Base-by-base conservation (phyloP, 2,797 vertebrate genomes). In the Hafferia zeledoni region DNA sequence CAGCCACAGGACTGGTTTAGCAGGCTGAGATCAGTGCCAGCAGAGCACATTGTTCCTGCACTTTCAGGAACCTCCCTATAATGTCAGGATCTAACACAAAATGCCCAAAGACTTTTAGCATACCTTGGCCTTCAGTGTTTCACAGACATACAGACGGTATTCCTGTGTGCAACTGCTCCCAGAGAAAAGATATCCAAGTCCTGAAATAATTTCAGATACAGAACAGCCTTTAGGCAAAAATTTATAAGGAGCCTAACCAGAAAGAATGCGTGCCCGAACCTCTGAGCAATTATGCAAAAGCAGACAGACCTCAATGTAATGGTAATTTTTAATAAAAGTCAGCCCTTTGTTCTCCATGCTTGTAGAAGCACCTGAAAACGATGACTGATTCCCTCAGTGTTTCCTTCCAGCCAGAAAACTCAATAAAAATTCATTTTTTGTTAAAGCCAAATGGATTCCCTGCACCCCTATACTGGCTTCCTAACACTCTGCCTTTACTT, bases 41-140 rank as follows among this genome's bases (percentile, higher is more conserved):
- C 3, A 6, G 65, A 37, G 12, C 13, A 65, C 5, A 0, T 11
- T 0, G 0, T 4, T 57, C 24, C 31, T 35, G 18, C 10, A 6
- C 56, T 65, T 47, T 20, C 39, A 72, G 60, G 46, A 77, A 46
- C 13, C 23, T 53, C 47, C 27, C 23, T 23, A 2, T 10, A 10
- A 28, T 19, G 28, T 49, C 60, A 81, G 20, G 13, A 67, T 53
- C 33, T 61, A 39, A 74, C 7, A 72, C 2, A 35, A 90, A 85
- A 46, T 15, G 22, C 33, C 17, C 28, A 20, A 59, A 63, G 23
- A 56, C 13, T 13, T 52, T 28, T 55, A 33, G 43, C 28, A 83
- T 19, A 75, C 14, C 33, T 49, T 5, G 4, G n/a, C 27, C 28
- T 86, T 72, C 63, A 72, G 27, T 8, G 4, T 81, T 84, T 57